Percentiles rank a stretch among this genome's conserved stretches.
Evolutionary conservation across 2,797 vertebrate genomes (phyloP).

Genomic region (Gila robusta): DNA sequence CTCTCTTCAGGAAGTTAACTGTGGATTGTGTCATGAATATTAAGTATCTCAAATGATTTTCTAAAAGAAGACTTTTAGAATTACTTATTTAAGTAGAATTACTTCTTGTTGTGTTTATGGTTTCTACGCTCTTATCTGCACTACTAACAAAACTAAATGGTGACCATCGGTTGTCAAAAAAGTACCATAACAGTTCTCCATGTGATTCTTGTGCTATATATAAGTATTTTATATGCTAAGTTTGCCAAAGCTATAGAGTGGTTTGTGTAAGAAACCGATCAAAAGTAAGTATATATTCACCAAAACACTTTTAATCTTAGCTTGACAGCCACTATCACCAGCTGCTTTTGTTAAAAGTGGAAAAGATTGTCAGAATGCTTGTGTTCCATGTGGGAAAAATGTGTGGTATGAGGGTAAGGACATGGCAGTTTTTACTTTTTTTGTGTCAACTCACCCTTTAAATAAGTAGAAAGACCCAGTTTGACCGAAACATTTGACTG

Average conservation of each 20-base stretch:
- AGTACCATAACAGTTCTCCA: background rate
- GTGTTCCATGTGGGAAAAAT: background rate
- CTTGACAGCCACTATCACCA: background rate
- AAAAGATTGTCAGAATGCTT: background rate
- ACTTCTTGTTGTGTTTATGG: background rate
- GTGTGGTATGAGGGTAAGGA: background rate
- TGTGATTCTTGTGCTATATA: background rate
- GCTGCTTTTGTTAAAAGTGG: background rate
- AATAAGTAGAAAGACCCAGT: constrained; percentile 17
- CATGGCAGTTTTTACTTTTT: background rate
- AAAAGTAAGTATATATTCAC: background rate
- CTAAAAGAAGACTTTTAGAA: background rate
- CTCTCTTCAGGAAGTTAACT: no score
- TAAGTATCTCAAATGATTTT: background rate
- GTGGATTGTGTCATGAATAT: background rate
- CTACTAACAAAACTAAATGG: background rate
- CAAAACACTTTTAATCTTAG: background rate
- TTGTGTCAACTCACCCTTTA: constrained; percentile 18
- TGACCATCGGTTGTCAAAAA: background rate
- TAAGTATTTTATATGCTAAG: background rate
- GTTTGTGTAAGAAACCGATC: background rate
- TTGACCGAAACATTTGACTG: constrained; percentile 39
- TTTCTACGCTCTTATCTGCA: background rate
- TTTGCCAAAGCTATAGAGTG: background rate
- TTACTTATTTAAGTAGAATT: background rate